phyloP scores from a whole-genome alignment of 2,888 invertebrate genomes.

The Leptinotarsa haldemani region DNA sequence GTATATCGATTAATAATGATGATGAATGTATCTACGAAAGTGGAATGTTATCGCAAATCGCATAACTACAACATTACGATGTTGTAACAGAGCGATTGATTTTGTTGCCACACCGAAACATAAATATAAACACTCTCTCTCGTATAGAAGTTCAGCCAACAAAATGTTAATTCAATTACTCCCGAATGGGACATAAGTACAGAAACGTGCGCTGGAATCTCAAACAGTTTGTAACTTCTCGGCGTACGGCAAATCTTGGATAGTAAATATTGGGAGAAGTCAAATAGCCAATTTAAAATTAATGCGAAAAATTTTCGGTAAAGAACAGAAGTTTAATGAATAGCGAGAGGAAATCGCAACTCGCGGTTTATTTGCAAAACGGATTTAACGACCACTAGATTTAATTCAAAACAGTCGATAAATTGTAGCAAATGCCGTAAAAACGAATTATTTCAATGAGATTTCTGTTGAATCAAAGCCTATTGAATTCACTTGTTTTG shows the following conservation, averaged over 20 bases:
- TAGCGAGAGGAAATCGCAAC: neutral
- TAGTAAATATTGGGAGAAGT: conserved; percentile 24
- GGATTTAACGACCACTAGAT: too few relatives aligned
- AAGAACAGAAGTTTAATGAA: conserved; percentile 14
- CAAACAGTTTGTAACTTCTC: conserved; percentile 4
- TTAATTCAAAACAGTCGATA: too few relatives aligned
- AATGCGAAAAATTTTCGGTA: neutral
- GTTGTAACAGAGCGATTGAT: conserved; percentile 12
- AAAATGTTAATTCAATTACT: conserved; percentile 23
- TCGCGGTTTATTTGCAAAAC: neutral
- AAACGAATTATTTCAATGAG: too few relatives aligned
- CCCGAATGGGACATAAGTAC: conserved; percentile 20
- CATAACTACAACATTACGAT: conserved; percentile 5
- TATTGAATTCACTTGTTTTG: too few relatives aligned
- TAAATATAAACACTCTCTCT: conserved; percentile 1
- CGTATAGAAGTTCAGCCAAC: conserved; percentile 4
- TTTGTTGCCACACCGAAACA: conserved; percentile 3
- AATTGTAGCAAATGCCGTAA: too few relatives aligned
- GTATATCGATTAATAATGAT: neutral
- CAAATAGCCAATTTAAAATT: conserved; percentile 20
- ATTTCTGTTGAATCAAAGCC: too few relatives aligned
- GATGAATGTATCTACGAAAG: neutral
- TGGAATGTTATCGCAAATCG: neutral
- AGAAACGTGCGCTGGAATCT: conserved; percentile 21
- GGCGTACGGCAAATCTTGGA: neutral